phyloP scores from a whole-genome alignment of 92 coral and sea anemone genomes.

The Phenganax marumi region DNA sequence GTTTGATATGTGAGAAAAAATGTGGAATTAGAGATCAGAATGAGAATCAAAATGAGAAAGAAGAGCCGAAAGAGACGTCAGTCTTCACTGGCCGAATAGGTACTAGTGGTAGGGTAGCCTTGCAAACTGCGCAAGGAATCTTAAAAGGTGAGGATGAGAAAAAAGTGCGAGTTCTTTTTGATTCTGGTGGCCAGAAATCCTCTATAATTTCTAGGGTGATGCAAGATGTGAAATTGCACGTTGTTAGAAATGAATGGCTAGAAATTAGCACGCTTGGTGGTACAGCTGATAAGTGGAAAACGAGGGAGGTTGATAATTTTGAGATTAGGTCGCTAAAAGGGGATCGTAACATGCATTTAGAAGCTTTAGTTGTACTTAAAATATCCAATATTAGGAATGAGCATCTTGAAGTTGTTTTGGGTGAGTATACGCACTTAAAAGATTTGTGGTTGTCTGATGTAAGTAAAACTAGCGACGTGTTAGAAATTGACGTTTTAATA shows the following conservation, averaged over 20 bases:
- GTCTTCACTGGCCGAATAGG: conserved; percentile 2
- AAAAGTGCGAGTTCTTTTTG: conserved; percentile 54
- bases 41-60: no score
- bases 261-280: conserved; percentile 55
- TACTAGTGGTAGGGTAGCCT: conserved; percentile 36
- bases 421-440: conserved; percentile 27
- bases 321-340: conserved; percentile 43
- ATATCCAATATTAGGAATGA: no score
- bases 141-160: no score
- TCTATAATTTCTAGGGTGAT: conserved; percentile 44
- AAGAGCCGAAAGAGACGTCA: no score
- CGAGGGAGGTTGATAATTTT: conserved; percentile 45
- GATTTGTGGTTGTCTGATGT: no score
- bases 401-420: conserved; percentile 25
- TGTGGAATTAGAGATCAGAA: no score
- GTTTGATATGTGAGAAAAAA: no score
- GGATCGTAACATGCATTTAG: conserved; percentile 27
- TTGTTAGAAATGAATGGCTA: no score
- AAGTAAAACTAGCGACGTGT: no score
- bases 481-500: no score
- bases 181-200: conserved; percentile 57
- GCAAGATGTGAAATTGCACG: no score
- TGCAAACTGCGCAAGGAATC: no score
- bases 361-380: conserved; percentile 45
- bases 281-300: background rate